These are phyloP conservation scores for Macaria liturata DNA, from an alignment of 2,888 invertebrate species.

Conservation along the genomic window DNA sequence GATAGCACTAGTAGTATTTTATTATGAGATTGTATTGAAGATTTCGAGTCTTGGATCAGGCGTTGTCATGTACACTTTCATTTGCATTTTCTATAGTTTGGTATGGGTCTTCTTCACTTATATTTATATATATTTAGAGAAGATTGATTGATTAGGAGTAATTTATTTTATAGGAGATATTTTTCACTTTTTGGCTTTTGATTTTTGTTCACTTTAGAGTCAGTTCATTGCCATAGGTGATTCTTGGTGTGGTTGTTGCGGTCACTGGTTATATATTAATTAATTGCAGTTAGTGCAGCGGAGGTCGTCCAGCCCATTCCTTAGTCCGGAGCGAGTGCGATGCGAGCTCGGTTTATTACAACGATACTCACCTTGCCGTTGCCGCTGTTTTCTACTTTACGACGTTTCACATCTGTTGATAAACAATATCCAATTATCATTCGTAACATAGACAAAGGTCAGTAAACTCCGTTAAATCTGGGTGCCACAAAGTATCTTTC, in stretches of 20 bases:
- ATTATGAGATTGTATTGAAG: too few relatives aligned
- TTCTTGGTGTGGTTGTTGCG: slow-evolving; percentile 1
- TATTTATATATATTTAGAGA: too few relatives aligned
- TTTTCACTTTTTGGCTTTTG: slow-evolving; percentile 6
- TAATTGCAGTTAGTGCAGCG: slow-evolving; percentile 18
- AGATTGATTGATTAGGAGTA: background rate
- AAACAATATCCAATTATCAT: slow-evolving; percentile 18
- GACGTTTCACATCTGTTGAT: slow-evolving; percentile 89
- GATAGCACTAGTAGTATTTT: too few relatives aligned
- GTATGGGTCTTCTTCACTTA: slow-evolving; percentile 4
- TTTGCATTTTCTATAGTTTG: background rate
- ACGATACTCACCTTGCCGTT: slow-evolving; percentile 93
- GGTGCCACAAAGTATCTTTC: too few relatives aligned
- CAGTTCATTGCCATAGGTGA: slow-evolving; percentile 24
- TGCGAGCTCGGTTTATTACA: slow-evolving; percentile 67
- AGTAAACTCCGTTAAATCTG: too few relatives aligned
- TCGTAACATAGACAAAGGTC: too few relatives aligned
- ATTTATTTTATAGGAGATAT: slow-evolving; percentile 4
- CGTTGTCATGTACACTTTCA: background rate
- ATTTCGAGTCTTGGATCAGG: too few relatives aligned
- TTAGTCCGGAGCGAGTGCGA: slow-evolving; percentile 79
- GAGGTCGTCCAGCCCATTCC: slow-evolving; percentile 82
- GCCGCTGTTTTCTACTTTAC: slow-evolving; percentile 90
- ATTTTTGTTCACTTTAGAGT: slow-evolving; percentile 19
- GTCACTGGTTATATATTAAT: slow-evolving; percentile 8